phyloP scores from a whole-genome alignment of 2,888 invertebrate species.

The Petrophora chlorosata region DNA sequence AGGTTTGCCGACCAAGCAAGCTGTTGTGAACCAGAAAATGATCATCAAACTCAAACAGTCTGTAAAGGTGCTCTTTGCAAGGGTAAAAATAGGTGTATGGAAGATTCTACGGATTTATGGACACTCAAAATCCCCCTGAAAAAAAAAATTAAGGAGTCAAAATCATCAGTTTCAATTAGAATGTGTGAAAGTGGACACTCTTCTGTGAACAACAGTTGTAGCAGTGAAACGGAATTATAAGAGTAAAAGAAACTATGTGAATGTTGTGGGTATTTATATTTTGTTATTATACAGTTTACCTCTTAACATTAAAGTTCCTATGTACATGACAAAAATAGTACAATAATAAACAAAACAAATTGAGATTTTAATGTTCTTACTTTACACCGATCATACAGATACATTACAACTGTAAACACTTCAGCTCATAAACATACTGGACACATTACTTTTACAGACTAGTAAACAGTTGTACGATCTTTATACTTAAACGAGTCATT shows the following conservation, averaged over 20 bases:
- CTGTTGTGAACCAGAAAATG: slow-evolving; percentile 31
- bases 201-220: slow-evolving; percentile 33
- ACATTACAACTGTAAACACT: slow-evolving; percentile 58
- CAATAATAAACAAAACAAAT: slow-evolving; percentile 75
- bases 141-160: slow-evolving; percentile 14
- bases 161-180: slow-evolving; percentile 21
- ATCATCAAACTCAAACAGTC: slow-evolving; percentile 40
- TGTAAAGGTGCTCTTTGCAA: neutral
- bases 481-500: slow-evolving; percentile 22
- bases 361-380: slow-evolving; percentile 68
- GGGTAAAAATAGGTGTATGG: neutral
- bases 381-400: slow-evolving; percentile 50
- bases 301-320: slow-evolving; percentile 69
- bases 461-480: slow-evolving; percentile 51
- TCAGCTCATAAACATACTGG: slow-evolving; percentile 52
- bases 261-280: slow-evolving; percentile 73
- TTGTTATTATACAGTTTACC: slow-evolving; percentile 76
- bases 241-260: slow-evolving; percentile 47
- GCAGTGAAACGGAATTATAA: slow-evolving; percentile 25
- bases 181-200: slow-evolving; percentile 23
- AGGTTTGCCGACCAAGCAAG: slow-evolving; percentile 49
- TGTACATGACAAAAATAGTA: slow-evolving; percentile 73
- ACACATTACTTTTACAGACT: slow-evolving; percentile 52
- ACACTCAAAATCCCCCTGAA: slow-evolving; percentile 16
- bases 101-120: slow-evolving; percentile 27